Percentiles rank a stretch among this genome's conserved stretches.
Evolutionary conservation across 1,140 invertebrate species (phyloP).

Genomic region (Muscidifurax raptorellus): DNA sequence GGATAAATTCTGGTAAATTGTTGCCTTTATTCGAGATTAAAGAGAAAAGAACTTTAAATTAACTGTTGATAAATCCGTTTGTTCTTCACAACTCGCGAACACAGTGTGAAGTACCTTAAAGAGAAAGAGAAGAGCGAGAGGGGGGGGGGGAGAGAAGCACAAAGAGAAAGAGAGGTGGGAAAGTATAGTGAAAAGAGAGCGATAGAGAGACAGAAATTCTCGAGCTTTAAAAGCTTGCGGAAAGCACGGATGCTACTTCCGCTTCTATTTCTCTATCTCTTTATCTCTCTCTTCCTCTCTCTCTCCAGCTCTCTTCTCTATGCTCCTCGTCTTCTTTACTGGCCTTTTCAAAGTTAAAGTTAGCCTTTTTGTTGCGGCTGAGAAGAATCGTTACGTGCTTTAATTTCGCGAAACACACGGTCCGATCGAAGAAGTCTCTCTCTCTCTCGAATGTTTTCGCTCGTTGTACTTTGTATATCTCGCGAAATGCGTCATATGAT

Average conservation of each 20-base stretch:
- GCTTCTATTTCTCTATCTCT: conserved; percentile 10
- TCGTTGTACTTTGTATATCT: no score
- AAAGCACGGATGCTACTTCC: conserved; percentile 25
- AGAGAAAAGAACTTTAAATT: conserved; percentile 6
- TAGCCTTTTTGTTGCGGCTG: background rate
- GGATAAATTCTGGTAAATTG: conserved; percentile 7
- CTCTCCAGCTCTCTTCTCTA: background rate
- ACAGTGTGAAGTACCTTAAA: background rate
- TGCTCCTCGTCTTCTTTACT: conserved; percentile 8
- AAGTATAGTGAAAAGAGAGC: background rate
- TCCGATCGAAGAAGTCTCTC: no score
- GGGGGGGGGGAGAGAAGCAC: background rate
- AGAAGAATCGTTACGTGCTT: conserved; percentile 43
- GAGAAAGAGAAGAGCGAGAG: background rate
- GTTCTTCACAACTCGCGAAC: background rate
- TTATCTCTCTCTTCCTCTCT: background rate
- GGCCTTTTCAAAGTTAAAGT: conserved; percentile 41
- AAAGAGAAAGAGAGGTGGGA: background rate
- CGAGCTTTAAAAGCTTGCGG: conserved; percentile 28
- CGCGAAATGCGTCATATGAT: no score
- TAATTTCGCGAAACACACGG: conserved; percentile 24
- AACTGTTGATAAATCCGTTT: conserved; percentile 34
- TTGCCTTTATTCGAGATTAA: background rate
- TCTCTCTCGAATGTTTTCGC: no score
- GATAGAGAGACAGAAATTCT: conserved; percentile 7